Conservation (phyloP, 2,888 invertebrate species). For the Kuschelorhynchus macadamiae region DNA sequence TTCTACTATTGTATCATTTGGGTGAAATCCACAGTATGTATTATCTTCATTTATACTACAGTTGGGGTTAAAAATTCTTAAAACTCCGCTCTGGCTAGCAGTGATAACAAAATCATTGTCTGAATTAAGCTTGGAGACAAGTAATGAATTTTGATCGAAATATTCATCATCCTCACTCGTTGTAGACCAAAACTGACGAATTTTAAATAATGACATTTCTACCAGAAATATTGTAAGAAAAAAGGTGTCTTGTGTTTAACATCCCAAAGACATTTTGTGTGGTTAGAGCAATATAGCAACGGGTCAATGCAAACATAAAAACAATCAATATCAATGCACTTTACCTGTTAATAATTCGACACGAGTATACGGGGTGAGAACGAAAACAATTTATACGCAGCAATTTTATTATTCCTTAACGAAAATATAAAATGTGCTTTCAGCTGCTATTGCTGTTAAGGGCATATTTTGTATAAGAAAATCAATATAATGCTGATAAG, state of each 20-base stretch:
- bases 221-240: slow-evolving; percentile 2
- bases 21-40: slow-evolving; percentile 69
- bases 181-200: slow-evolving; percentile 90
- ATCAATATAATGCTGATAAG: too few species aligned
- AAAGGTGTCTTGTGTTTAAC: too few species aligned
- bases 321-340: slow-evolving; percentile 27
- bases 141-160: slow-evolving; percentile 70
- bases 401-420: too few species aligned
- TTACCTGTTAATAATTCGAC: too few species aligned
- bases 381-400: too few species aligned
- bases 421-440: too few species aligned
- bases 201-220: slow-evolving; percentile 92
- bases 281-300: slow-evolving; percentile 5
- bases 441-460: too few species aligned
- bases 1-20: slow-evolving; percentile 84
- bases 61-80: slow-evolving; percentile 82
- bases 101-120: slow-evolving; percentile 84
- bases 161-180: slow-evolving; percentile 76
- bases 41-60: slow-evolving; percentile 66
- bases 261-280: background rate
- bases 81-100: slow-evolving; percentile 84
- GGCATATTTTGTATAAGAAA: too few species aligned
- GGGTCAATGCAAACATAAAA: slow-evolving; percentile 31
- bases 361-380: too few species aligned
- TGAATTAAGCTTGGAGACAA: slow-evolving; percentile 70